Evolutionary conservation across 2,888 invertebrate species (phyloP).

Genomic region (Plebejus argus): DNA sequence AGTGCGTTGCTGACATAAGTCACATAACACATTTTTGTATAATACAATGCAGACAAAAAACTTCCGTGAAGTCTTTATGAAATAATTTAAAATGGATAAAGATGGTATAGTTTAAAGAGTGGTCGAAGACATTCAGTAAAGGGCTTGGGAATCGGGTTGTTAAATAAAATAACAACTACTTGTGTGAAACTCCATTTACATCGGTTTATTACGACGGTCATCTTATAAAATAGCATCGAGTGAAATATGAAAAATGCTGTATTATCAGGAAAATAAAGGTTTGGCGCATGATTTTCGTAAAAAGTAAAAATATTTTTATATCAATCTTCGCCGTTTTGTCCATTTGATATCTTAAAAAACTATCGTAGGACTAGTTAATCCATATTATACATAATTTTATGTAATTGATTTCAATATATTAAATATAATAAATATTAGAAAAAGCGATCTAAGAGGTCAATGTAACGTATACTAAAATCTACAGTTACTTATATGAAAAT

Average conservation of each 20-base stretch:
- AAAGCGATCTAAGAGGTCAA: conserved; percentile 17
- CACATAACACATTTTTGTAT: too few relatives aligned
- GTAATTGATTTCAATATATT: conserved; percentile 1
- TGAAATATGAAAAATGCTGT: background rate
- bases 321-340: background rate
- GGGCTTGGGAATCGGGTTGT: background rate
- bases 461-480: conserved; percentile 8
- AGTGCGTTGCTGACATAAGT: too few relatives aligned
- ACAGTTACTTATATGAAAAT: conserved; percentile 10
- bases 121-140: background rate
- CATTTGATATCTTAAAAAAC: background rate
- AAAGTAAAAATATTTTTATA: background rate
- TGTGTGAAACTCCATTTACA: background rate
- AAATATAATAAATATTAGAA: conserved; percentile 15
- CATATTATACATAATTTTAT: background rate
- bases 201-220: background rate
- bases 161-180: background rate
- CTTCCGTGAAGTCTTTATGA: background rate
- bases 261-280: background rate
- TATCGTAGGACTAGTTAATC: conserved; percentile 2
- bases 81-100: background rate
- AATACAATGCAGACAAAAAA: too few relatives aligned
- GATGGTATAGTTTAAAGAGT: background rate
- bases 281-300: background rate
- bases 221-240: background rate